Evolutionary conservation across 2,113 vertebrate species (phyloP).

Genomic region (Callionymus lyra): DNA sequence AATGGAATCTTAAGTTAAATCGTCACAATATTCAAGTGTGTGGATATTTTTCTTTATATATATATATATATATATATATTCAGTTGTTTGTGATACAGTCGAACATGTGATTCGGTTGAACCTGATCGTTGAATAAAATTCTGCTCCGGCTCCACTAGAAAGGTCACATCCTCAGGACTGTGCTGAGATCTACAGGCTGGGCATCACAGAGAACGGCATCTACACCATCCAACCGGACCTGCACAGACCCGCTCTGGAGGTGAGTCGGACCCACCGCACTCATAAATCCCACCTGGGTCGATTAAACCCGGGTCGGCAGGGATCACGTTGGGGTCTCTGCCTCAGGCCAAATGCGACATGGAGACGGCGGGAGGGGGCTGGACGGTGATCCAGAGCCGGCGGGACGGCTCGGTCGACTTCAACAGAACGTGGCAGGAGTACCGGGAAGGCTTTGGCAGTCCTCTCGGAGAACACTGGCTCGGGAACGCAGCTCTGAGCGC

Average conservation of each 20-base stretch:
- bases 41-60: too few species aligned
- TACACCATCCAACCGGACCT: conserved; percentile 75
- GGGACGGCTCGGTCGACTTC: conserved; percentile 67
- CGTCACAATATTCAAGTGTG: too few species aligned
- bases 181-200: conserved; percentile 69
- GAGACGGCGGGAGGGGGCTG: conserved; percentile 67
- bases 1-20: too few species aligned
- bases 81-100: too few species aligned
- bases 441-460: conserved; percentile 68
- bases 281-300: conserved; percentile 22
- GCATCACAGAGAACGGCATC: conserved; percentile 73
- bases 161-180: conserved; percentile 68
- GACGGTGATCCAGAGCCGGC: conserved; percentile 70
- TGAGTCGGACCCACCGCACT: conserved; percentile 39
- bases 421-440: conserved; percentile 74
- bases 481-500: conserved; percentile 61
- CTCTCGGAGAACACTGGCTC: conserved; percentile 70
- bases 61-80: too few species aligned
- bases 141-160: conserved; percentile 40
- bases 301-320: conserved; percentile 18
- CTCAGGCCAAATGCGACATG: conserved; percentile 74
- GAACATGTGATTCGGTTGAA: too few species aligned
- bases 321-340: conserved; percentile 26
- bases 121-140: conserved; percentile 6
- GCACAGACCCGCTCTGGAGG: conserved; percentile 62